phyloP scores from a whole-genome alignment of 2,113 vertebrate species.

The Hydropotes inermis region DNA sequence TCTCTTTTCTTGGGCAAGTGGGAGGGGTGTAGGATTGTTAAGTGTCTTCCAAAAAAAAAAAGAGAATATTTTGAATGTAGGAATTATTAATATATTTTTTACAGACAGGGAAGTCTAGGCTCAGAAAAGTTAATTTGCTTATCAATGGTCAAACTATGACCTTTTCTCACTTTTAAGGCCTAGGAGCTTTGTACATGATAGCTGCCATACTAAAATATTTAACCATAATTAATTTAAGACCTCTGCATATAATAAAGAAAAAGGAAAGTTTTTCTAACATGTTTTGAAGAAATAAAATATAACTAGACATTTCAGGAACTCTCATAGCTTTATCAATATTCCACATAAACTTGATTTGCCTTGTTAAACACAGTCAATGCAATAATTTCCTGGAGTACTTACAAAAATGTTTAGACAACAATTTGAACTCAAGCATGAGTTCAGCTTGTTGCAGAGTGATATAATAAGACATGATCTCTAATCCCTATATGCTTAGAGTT shows the following conservation, averaged over 20 bases:
- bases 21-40: not conserved
- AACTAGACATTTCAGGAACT: not conserved
- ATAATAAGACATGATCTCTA: not conserved
- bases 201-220: not conserved
- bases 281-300: not conserved
- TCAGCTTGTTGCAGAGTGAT: not conserved
- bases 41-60: not conserved
- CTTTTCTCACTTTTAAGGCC: not conserved
- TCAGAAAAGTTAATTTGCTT: not conserved
- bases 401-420: not conserved
- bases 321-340: constrained; percentile 43
- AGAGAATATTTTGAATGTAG: not conserved
- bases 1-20: not conserved
- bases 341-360: not conserved
- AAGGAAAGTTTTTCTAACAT: not conserved
- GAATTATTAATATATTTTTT: not conserved
- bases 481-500: not conserved
- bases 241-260: not conserved
- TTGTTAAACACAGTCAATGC: not conserved
- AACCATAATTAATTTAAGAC: not conserved
- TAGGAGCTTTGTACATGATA: not conserved
- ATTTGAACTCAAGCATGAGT: not conserved
- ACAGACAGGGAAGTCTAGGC: not conserved
- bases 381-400: not conserved
- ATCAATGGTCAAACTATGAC: not conserved